These are phyloP conservation scores for Thalassophryne amazonica DNA, from an alignment of 2,797 vertebrate genomes.

Conservation along the genomic window DNA sequence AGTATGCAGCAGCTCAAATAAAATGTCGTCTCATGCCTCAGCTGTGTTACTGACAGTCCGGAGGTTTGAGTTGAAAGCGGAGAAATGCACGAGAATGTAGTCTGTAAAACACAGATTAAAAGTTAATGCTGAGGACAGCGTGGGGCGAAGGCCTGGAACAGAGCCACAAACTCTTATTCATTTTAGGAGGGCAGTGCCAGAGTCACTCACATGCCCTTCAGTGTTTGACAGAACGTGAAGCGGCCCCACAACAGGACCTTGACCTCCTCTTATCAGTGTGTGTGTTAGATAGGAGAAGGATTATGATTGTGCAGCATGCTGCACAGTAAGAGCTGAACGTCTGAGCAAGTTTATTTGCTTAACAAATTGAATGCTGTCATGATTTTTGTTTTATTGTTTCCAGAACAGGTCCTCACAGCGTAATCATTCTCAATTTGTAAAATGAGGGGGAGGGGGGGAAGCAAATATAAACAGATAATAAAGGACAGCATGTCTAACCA, in stretches of 20 bases:
- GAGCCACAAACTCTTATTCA: slow-evolving; percentile 10
- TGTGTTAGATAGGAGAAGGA: neutral
- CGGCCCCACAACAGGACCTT: slow-evolving; percentile 41
- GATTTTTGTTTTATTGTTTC: slow-evolving; percentile 40
- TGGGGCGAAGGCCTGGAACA: neutral
- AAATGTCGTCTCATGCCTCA: neutral
- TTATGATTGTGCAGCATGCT: neutral
- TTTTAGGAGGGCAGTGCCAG: neutral
- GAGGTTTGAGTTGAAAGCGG: no score
- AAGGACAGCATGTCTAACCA: neutral
- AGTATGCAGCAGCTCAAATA: slow-evolving; percentile 22
- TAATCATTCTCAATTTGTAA: slow-evolving; percentile 1
- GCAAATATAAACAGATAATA: neutral
- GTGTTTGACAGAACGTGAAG: neutral
- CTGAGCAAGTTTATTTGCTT: slow-evolving; percentile 54
- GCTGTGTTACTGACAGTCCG: slow-evolving; percentile 2
- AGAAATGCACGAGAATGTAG: no score
- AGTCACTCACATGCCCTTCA: slow-evolving; percentile 2
- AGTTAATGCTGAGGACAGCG: slow-evolving; percentile 1
- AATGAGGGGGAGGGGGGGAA: neutral
- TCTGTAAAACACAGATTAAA: slow-evolving; percentile 1
- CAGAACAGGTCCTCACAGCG: neutral
- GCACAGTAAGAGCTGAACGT: slow-evolving; percentile 26
- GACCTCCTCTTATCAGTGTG: slow-evolving; percentile 49
- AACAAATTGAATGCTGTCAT: slow-evolving; percentile 41